Percentiles rank a stretch among this genome's conserved stretches.
Conservation (phyloP, 2,113 vertebrate species). For the Chaetodon trifascialis region DNA sequence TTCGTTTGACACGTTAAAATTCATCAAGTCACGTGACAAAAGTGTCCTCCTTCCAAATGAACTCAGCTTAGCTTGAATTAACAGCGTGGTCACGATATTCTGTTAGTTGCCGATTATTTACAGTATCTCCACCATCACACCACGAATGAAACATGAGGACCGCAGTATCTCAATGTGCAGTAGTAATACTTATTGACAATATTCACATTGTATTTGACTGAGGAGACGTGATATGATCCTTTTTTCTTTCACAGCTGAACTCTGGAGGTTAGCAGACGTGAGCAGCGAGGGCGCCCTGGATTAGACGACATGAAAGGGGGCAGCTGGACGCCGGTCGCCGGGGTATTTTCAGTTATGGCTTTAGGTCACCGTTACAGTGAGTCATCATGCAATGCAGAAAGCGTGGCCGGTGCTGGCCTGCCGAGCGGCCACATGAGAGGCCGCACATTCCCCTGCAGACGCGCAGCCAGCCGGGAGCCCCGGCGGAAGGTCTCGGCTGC, state of each 20-base stretch:
- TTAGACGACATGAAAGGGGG: conserved; percentile 7
- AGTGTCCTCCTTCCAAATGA: neutral
- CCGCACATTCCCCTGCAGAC: conserved; percentile 31
- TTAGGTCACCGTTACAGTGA: conserved; percentile 74
- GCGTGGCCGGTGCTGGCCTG: conserved; percentile 39
- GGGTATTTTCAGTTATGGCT: conserved; percentile 71
- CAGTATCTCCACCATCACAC: conserved; percentile 35
- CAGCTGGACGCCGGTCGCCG: conserved; percentile 27
- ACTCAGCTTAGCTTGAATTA: neutral
- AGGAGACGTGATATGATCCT: conserved; percentile 20
- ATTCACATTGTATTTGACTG: conserved; percentile 41
- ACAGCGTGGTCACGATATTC: neutral
- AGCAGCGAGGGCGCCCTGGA: conserved; percentile 19
- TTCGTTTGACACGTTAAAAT: conserved; percentile 23
- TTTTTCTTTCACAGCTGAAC: conserved; percentile 28
- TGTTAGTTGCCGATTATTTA: conserved; percentile 49
- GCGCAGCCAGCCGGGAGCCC: conserved; percentile 19
- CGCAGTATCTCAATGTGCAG: conserved; percentile 32
- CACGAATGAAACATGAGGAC: conserved; percentile 22
- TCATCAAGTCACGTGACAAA: conserved; percentile 2
- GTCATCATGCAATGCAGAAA: conserved; percentile 72
- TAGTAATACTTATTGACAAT: conserved; percentile 45
- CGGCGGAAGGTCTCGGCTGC: conserved; percentile 23
- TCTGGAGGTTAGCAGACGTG: conserved; percentile 42
- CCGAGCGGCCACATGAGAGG: conserved; percentile 65